A percentile compares a stretch with the other conserved stretches of the same genome.
phyloP scores from a whole-genome alignment of 2,888 invertebrate species.

The Tuberolachnus salignus region DNA sequence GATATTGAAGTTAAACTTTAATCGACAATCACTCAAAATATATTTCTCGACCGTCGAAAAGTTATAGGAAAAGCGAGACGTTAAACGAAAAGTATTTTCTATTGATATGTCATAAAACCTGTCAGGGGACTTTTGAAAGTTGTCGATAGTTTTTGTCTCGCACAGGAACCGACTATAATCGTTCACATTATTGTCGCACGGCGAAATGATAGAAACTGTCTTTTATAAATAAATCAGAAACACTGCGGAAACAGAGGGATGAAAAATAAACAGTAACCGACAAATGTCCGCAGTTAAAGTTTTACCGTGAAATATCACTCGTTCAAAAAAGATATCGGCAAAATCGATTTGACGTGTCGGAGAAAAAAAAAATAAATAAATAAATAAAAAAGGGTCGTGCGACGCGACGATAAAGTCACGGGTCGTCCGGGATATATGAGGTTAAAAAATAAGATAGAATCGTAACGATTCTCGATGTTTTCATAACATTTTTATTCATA shows the following conservation, averaged over 20 bases:
- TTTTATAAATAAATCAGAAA: conserved; percentile 21
- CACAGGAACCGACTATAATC: not conserved
- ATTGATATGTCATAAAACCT: conserved; percentile 2
- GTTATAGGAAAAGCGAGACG: not conserved
- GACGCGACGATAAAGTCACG: no score
- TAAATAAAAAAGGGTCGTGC: no score
- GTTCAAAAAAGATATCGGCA: not conserved
- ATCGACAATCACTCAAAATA: not conserved
- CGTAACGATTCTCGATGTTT: no score
- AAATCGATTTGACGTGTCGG: conserved; percentile 3
- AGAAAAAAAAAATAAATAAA: no score
- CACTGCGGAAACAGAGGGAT: no score
- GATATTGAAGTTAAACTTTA: no score
- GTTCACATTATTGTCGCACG: not conserved
- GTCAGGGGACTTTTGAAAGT: conserved; percentile 13
- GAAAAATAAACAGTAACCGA: not conserved
- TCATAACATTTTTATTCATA: no score
- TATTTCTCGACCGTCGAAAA: not conserved
- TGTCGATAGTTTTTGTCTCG: conserved; percentile 24
- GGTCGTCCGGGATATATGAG: no score
- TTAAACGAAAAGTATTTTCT: conserved; percentile 21
- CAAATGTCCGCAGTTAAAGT: conserved; percentile 12
- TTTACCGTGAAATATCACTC: not conserved
- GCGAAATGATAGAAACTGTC: not conserved
- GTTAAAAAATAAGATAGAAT: not conserved